phyloP scores from a whole-genome alignment of 2,797 vertebrate species.

The Aplochiton taeniatus region DNA sequence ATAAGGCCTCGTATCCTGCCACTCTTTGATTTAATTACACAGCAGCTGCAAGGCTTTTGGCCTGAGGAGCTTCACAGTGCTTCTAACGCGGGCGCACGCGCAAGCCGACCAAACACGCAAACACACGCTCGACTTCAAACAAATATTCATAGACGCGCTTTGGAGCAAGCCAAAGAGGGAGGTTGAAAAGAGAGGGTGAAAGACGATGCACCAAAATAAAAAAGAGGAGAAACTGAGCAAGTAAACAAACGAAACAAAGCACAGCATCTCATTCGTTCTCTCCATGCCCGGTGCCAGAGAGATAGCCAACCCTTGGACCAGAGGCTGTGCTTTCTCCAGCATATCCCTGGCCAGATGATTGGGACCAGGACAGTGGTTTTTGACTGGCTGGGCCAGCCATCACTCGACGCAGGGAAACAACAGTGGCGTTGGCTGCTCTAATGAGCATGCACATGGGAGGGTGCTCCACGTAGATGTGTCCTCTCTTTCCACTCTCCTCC shows the following conservation, averaged over 20 bases:
- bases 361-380: not conserved
- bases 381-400: not conserved
- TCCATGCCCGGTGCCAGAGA: not conserved
- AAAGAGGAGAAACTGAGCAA: not conserved
- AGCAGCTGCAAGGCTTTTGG: constrained; percentile 12
- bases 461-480: too few species aligned
- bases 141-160: not conserved
- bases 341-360: not conserved
- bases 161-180: too few species aligned
- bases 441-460: too few species aligned
- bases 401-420: too few species aligned
- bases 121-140: not conserved
- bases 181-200: not conserved
- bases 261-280: not conserved
- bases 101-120: constrained; percentile 2
- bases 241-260: not conserved
- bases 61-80: not conserved
- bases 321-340: not conserved
- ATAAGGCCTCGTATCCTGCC: constrained; percentile 9
- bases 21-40: constrained; percentile 28
- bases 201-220: not conserved
- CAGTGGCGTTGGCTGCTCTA: too few species aligned
- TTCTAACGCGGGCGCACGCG: too few species aligned
- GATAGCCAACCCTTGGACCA: not conserved
- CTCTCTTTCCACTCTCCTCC: too few species aligned